Conservation (phyloP, 2,113 vertebrate species). For the Brachyhypopomus gauderio region DNA sequence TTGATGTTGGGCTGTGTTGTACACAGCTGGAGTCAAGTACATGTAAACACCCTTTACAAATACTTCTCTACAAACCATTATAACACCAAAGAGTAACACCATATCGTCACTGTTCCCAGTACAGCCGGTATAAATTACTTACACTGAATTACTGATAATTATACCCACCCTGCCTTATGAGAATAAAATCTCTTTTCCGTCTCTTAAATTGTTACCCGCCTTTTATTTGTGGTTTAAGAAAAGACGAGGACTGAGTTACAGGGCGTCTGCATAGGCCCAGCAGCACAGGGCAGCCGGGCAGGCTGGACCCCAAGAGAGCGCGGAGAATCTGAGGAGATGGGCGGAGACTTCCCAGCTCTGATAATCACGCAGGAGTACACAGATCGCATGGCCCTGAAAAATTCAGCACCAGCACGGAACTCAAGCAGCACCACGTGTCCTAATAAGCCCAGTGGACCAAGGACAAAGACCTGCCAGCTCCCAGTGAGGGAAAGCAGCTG, state of each 20-base stretch:
- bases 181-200: background rate
- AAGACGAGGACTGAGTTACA: background rate
- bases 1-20: too few species aligned
- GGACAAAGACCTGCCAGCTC: background rate
- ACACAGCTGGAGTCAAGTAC: too few species aligned
- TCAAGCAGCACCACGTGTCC: conserved; percentile 16
- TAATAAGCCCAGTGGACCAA: conserved; percentile 8
- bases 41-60: too few species aligned
- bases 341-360: conserved; percentile 19
- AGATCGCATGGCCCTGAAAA: conserved; percentile 73
- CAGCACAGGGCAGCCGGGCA: background rate
- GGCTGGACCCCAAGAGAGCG: background rate
- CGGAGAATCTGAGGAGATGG: conserved; percentile 1
- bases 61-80: too few species aligned
- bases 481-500: background rate
- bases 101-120: too few species aligned
- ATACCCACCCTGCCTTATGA: background rate
- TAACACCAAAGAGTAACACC: too few species aligned
- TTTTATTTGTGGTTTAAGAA: background rate
- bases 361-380: conserved; percentile 62
- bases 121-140: too few species aligned
- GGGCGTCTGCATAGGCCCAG: background rate
- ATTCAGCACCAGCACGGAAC: conserved; percentile 66
- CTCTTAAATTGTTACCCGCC: background rate
- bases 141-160: too few species aligned